Evolutionary conservation across 2,888 invertebrate genomes (phyloP), one percentile per base, ranked within the genome.

Genomic region (Brassicogethes aeneus): DNA sequence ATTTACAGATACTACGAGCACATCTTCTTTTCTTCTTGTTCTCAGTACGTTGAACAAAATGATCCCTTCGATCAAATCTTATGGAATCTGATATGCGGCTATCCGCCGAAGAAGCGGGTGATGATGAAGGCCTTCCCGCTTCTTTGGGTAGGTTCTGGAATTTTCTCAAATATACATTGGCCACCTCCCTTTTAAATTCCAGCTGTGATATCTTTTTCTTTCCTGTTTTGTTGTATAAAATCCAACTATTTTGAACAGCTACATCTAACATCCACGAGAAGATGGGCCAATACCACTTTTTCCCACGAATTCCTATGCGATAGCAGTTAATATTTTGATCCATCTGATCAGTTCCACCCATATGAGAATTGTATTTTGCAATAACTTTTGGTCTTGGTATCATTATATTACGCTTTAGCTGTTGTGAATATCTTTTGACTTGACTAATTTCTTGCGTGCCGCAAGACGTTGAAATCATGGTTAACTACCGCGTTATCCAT

Each of bases 241-340:
- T 39, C 44, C 50, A 53, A 34, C 50, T 47, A 38, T 47, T 50
- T 16, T 45, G 37, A 30, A 50, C 35, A 8, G 43, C 30, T 16
- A 43, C 45, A 42, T 53, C 42, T 13, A 53, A 29, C 3, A 48
- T 13, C 42, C 49, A 52, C 12, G 47, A 49, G 30, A 51, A 45
- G 17, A 52, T 40, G 2, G 49, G 43, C 45, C 50, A 52, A 16
- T 46, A 56, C 47, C 52, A 54, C 41, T 55, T 54, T 46, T 57
- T 58, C 3, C 48, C 51, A 36, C 54, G 45, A 36, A 56, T 50
- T 23, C 46, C 43, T 13, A 56, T 55, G 17, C 51, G 45, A 34
- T 55, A 54, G n/a, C 32, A 31, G 13, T 33, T 35, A 36, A 57
- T 37, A 42, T 55, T 52, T 45, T 45, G 38, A 37, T 51, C 54